Evolutionary conservation across 2,797 vertebrate species (phyloP).

Genomic region (Thunnus albacares): DNA sequence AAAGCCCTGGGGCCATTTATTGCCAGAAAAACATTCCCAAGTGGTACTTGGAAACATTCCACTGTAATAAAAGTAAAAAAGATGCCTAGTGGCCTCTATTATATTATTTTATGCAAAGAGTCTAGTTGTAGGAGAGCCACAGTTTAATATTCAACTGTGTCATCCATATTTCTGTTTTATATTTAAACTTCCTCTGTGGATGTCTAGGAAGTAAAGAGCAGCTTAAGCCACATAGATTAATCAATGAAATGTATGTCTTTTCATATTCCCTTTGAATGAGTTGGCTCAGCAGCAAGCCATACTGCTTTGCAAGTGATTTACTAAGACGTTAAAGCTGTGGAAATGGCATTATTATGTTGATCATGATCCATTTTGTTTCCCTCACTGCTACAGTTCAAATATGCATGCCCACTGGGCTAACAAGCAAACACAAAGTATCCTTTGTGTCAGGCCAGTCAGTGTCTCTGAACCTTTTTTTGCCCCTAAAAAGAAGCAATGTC

Average conservation of each 20-base stretch:
- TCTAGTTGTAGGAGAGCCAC: slow-evolving; percentile 53
- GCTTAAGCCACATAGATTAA: slow-evolving; percentile 71
- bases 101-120: slow-evolving; percentile 63
- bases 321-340: slow-evolving; percentile 49
- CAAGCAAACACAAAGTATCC: slow-evolving; percentile 26
- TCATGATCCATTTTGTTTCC: slow-evolving; percentile 56
- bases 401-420: slow-evolving; percentile 22
- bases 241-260: slow-evolving; percentile 64
- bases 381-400: slow-evolving; percentile 43
- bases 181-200: slow-evolving; percentile 69
- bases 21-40: slow-evolving; percentile 53
- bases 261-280: slow-evolving; percentile 58
- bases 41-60: slow-evolving; percentile 62
- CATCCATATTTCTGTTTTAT: slow-evolving; percentile 79
- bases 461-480: neutral
- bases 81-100: slow-evolving; percentile 39
- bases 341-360: slow-evolving; percentile 64
- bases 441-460: slow-evolving; percentile 13
- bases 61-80: slow-evolving; percentile 54
- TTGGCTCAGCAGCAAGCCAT: slow-evolving; percentile 59
- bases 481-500: neutral
- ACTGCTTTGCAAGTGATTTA: slow-evolving; percentile 67
- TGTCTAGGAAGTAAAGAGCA: slow-evolving; percentile 68
- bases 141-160: slow-evolving; percentile 69
- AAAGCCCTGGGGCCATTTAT: slow-evolving; percentile 52